Conservation (phyloP, 2,888 invertebrate species). For the Agriopis marginaria region DNA sequence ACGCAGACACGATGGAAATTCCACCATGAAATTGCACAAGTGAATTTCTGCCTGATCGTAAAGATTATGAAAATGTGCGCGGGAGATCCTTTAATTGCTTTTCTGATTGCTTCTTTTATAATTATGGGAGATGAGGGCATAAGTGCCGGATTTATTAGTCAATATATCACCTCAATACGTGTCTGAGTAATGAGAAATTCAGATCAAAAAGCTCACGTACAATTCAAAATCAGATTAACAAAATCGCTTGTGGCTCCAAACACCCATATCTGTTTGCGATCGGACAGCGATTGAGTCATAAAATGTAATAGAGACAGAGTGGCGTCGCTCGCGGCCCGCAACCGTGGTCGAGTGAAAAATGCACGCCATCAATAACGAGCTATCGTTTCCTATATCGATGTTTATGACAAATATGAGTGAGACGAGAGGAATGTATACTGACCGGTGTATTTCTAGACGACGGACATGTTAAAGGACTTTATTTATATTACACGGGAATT, state of each 20-base stretch:
- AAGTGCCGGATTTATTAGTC: slow-evolving; percentile 14
- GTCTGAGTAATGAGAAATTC: background rate
- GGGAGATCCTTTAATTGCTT: slow-evolving; percentile 49
- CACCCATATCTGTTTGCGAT: slow-evolving; percentile 9
- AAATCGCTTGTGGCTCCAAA: background rate
- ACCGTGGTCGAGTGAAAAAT: slow-evolving; percentile 69
- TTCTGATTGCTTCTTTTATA: slow-evolving; percentile 44
- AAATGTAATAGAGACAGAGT: slow-evolving; percentile 63
- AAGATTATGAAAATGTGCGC: slow-evolving; percentile 59
- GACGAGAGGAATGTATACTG: background rate
- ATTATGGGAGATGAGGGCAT: slow-evolving; percentile 34
- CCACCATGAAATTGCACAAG: slow-evolving; percentile 75
- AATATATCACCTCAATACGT: background rate
- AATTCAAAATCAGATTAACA: background rate
- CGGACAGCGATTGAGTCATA: slow-evolving; percentile 29
- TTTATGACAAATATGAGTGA: slow-evolving; percentile 11
- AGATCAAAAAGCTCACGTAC: background rate
- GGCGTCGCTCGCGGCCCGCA: slow-evolving; percentile 55
- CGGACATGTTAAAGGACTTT: no score
- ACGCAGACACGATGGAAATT: slow-evolving; percentile 80
- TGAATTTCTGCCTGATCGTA: slow-evolving; percentile 62
- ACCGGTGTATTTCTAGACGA: no score
- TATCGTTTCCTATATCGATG: slow-evolving; percentile 15
- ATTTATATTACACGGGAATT: no score
- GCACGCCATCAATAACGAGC: slow-evolving; percentile 69